phyloP scores from a whole-genome alignment of 2,797 vertebrate genomes.

The Gambelia wislizenii region DNA sequence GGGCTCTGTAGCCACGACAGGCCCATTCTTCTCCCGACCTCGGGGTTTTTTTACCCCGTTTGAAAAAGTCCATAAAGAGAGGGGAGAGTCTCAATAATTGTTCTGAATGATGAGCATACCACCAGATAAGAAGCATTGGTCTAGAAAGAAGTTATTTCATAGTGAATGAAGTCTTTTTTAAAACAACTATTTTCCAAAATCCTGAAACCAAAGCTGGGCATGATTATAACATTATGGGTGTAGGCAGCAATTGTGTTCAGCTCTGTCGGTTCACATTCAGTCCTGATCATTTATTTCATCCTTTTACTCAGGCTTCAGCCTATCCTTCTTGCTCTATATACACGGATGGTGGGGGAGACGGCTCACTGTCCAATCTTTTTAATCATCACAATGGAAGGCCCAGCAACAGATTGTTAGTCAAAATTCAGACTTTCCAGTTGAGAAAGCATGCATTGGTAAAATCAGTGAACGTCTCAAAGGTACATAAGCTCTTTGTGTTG shows the following conservation, averaged over 20 bases:
- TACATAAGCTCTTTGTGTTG: neutral
- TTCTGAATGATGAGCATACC: too few species aligned
- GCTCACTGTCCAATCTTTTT: neutral
- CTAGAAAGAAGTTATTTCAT: neutral
- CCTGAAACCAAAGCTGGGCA: neutral
- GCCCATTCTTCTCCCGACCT: too few species aligned
- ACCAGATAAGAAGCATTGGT: too few species aligned
- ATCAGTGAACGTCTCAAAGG: neutral
- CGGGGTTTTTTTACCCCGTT: too few species aligned
- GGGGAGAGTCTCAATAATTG: too few species aligned
- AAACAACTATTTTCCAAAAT: too few species aligned
- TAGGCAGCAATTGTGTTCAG: neutral
- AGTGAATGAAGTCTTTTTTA: neutral
- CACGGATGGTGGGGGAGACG: neutral
- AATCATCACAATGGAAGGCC: neutral
- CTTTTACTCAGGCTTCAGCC: neutral
- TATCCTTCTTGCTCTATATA: too few species aligned
- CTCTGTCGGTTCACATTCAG: neutral
- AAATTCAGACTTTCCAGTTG: neutral
- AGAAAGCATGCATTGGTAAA: neutral
- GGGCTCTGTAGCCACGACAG: too few species aligned
- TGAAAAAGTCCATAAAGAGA: too few species aligned
- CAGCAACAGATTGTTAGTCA: neutral
- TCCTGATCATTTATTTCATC: neutral
- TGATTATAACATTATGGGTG: neutral